phyloP scores from a whole-genome alignment of 2,888 invertebrate species.

The Cheilosia soror region DNA sequence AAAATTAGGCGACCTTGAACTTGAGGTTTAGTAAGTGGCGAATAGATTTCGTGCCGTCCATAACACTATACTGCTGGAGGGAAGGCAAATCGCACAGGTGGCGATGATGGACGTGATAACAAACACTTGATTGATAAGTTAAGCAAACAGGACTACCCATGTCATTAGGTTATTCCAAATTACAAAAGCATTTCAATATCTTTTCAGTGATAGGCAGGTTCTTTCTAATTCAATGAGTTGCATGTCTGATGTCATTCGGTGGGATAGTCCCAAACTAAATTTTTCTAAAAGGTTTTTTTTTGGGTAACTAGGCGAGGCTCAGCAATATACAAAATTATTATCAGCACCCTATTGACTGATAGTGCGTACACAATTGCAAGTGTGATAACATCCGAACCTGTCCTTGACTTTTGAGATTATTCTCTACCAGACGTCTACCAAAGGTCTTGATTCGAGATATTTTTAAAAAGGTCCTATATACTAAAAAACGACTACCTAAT shows the following conservation, averaged over 20 bases:
- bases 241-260: neutral
- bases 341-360: neutral
- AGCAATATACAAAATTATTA: neutral
- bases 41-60: neutral
- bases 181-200: neutral
- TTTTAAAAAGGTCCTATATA: too few species aligned
- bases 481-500: too few species aligned
- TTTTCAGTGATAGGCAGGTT: neutral
- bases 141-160: neutral
- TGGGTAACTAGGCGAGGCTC: neutral
- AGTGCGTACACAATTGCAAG: too few species aligned
- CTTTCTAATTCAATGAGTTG: neutral
- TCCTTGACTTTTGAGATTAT: too few species aligned
- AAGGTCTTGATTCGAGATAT: too few species aligned
- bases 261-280: neutral
- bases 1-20: slow-evolving; percentile 33
- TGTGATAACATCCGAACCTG: too few species aligned
- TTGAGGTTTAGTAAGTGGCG: slow-evolving; percentile 9
- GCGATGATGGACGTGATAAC: neutral
- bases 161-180: slow-evolving; percentile 3
- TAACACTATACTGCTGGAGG: neutral
- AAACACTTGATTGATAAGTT: neutral
- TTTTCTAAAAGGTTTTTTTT: neutral
- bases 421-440: too few species aligned
- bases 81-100: neutral